These are phyloP conservation scores for Solen grandis DNA, from an alignment of 1,140 invertebrate genomes.

Conservation along the genomic window DNA sequence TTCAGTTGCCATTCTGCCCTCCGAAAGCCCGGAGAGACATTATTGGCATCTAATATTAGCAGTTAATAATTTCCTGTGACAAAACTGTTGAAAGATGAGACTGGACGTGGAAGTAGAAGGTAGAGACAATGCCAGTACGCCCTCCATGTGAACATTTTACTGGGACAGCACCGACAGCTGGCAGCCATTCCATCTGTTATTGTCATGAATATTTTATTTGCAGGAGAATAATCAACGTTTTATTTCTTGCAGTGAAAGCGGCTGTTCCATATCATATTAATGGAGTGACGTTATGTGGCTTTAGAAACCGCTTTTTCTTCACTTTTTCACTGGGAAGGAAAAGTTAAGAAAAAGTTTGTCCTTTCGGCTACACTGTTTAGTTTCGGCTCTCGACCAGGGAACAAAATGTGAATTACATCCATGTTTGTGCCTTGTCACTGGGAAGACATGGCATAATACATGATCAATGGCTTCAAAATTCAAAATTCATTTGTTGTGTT, in stretches of 20 bases:
- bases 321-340: slow-evolving; percentile 57
- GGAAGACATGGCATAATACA: slow-evolving; percentile 51
- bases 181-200: neutral
- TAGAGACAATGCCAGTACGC: slow-evolving; percentile 66
- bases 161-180: slow-evolving; percentile 46
- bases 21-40: slow-evolving; percentile 8
- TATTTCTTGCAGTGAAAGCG: neutral
- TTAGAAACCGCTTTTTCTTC: slow-evolving; percentile 40
- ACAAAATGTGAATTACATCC: neutral
- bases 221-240: neutral
- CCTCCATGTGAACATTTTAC: slow-evolving; percentile 59
- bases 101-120: too few species aligned
- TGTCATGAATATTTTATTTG: neutral
- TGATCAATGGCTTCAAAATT: slow-evolving; percentile 22
- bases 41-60: too few species aligned
- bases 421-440: slow-evolving; percentile 52
- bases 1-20: slow-evolving; percentile 16
- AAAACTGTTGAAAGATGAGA: too few species aligned
- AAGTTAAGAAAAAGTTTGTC: slow-evolving; percentile 48
- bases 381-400: slow-evolving; percentile 46
- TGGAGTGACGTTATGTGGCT: slow-evolving; percentile 54
- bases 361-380: slow-evolving; percentile 14
- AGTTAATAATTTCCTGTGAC: too few species aligned
- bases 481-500: slow-evolving; percentile 54
- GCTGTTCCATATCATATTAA: slow-evolving; percentile 7